A percentile compares a stretch with the other conserved stretches of the same genome.
phyloP scores from a whole-genome alignment of 1,140 invertebrate species.

The Drosophila carrolli region DNA sequence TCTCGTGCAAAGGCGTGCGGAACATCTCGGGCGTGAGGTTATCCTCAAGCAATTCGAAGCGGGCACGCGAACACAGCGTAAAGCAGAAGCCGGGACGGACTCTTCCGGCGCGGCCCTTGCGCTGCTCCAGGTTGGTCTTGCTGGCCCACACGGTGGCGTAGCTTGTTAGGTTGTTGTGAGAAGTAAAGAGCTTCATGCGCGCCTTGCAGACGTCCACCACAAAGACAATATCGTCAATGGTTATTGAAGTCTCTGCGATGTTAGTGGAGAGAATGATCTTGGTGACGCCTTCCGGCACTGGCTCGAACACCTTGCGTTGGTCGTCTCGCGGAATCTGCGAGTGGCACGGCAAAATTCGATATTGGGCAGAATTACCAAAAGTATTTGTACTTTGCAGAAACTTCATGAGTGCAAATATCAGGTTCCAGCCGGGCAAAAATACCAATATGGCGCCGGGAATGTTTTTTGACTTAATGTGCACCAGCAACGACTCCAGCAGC shows the following conservation, averaged over 20 bases:
- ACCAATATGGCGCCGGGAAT: slow-evolving; percentile 94
- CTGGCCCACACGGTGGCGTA: slow-evolving; percentile 98
- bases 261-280: slow-evolving; percentile 96
- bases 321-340: slow-evolving; percentile 96
- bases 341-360: slow-evolving; percentile 93
- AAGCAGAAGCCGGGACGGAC: slow-evolving; percentile 95
- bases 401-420: slow-evolving; percentile 96
- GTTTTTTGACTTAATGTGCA: slow-evolving; percentile 90
- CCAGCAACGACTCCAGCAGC: slow-evolving; percentile 92
- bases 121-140: slow-evolving; percentile 95
- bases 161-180: slow-evolving; percentile 97
- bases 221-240: slow-evolving; percentile 98
- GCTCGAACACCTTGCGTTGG: slow-evolving; percentile 94
- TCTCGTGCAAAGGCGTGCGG: slow-evolving; percentile 96
- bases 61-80: slow-evolving; percentile 92
- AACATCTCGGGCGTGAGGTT: slow-evolving; percentile 98
- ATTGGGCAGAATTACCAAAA: slow-evolving; percentile 86
- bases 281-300: slow-evolving; percentile 89
- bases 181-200: slow-evolving; percentile 97
- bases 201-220: slow-evolving; percentile 98
- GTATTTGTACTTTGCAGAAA: slow-evolving; percentile 92
- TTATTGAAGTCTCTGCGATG: slow-evolving; percentile 97
- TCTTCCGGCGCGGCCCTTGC: slow-evolving; percentile 95
- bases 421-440: slow-evolving; percentile 97
- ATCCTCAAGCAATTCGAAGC: slow-evolving; percentile 92